Conservation (phyloP, 2,113 vertebrate species). For the Tetraodon nigroviridis region DNA sequence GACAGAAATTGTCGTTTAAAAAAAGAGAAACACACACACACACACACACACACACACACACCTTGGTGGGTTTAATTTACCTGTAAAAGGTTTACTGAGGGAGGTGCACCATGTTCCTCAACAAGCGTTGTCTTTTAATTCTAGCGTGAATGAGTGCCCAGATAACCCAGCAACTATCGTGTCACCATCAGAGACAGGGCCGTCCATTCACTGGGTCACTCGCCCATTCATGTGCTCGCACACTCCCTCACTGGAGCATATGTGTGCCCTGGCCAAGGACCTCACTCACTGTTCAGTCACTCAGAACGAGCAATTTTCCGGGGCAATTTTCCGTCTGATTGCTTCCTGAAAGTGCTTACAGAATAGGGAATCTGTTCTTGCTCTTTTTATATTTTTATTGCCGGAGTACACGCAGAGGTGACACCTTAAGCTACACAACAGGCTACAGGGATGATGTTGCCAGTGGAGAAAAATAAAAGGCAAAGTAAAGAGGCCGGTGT, state of each 20-base stretch:
- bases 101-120: constrained; percentile 41
- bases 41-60: constrained; percentile 21
- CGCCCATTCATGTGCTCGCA: constrained; percentile 31
- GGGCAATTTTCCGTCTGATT: constrained; percentile 72
- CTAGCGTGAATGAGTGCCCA: constrained; percentile 36
- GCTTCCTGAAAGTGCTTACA: constrained; percentile 63
- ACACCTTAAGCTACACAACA: constrained; percentile 35
- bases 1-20: constrained; percentile 10
- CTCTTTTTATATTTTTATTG: constrained; percentile 16
- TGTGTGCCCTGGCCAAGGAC: constrained; percentile 31
- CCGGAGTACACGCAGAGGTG: constrained; percentile 28
- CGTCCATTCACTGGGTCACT: constrained; percentile 53
- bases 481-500: constrained; percentile 3
- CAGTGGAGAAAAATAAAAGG: constrained; percentile 16
- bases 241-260: constrained; percentile 38
- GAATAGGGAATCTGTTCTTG: constrained; percentile 69
- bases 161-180: constrained; percentile 54
- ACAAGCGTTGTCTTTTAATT: constrained; percentile 38
- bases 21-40: neutral
- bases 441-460: neutral
- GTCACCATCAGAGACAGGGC: constrained; percentile 56
- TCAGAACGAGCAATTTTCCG: constrained; percentile 63
- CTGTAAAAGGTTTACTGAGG: constrained; percentile 23
- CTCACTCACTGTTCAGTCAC: constrained; percentile 52
- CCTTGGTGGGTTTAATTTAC: constrained; percentile 32